A percentile compares a stretch with the other conserved stretches of the same genome.
phyloP scores from a whole-genome alignment of 2,888 invertebrate species.

The Drosophila planitibia region DNA sequence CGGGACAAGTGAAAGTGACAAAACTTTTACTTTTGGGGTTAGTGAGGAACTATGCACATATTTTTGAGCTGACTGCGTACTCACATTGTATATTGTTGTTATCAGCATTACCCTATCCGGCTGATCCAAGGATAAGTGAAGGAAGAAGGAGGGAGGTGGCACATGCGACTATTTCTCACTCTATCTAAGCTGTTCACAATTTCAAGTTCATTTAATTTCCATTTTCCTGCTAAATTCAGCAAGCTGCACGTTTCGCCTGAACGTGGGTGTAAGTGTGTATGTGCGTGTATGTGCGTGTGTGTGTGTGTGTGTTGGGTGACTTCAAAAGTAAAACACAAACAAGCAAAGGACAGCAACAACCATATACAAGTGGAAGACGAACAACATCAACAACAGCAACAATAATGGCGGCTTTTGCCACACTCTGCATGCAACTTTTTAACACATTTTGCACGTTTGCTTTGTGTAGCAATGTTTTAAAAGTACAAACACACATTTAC shows the following conservation, averaged over 20 bases:
- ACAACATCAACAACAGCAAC: conserved; percentile 28
- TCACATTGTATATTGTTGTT: conserved; percentile 20
- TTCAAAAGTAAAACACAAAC: conserved; percentile 74
- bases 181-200: conserved; percentile 49
- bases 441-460: conserved; percentile 66
- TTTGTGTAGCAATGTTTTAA: conserved; percentile 61
- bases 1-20: conserved; percentile 8
- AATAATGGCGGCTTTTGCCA: conserved; percentile 22
- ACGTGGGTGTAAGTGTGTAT: conserved; percentile 6
- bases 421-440: conserved; percentile 67
- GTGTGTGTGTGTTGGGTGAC: conserved; percentile 34
- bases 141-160: not conserved
- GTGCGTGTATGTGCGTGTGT: conserved; percentile 12
- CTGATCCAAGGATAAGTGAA: not conserved
- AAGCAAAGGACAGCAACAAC: conserved; percentile 53
- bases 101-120: conserved; percentile 4
- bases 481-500: conserved; percentile 36
- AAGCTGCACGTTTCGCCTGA: conserved; percentile 36
- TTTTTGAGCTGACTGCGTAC: conserved; percentile 13
- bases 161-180: conserved; percentile 11
- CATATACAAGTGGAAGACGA: conserved; percentile 1
- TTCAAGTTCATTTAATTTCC: conserved; percentile 76
- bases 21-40: conserved; percentile 4
- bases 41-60: conserved; percentile 20
- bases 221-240: conserved; percentile 60